Conservation (phyloP, 2,113 vertebrate species). For the Archilochus colubris region DNA sequence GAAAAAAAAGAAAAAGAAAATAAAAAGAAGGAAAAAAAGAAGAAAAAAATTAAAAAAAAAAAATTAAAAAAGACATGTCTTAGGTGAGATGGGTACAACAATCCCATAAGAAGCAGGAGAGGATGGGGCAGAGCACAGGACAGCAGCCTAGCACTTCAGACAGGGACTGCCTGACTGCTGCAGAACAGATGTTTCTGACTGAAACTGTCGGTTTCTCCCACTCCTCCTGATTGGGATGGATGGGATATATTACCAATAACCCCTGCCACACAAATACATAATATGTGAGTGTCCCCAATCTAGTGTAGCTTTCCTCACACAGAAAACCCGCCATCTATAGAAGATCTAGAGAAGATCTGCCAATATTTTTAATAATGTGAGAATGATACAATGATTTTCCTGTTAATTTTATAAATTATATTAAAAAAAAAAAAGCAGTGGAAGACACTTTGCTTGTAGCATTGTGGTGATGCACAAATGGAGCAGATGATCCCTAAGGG, state of each 20-base stretch:
- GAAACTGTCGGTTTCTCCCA: neutral
- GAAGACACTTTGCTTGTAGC: neutral
- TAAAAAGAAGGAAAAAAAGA: neutral
- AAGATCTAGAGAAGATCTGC: neutral
- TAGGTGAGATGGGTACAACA: neutral
- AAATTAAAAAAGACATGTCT: neutral
- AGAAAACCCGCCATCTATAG: neutral
- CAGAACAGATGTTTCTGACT: neutral
- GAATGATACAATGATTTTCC: neutral
- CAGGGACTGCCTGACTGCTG: neutral
- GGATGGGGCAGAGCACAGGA: neutral
- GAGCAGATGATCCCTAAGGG: too few relatives aligned
- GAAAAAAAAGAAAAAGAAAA: too few relatives aligned
- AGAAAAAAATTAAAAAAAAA: too few relatives aligned
- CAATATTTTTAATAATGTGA: neutral
- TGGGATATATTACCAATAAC: neutral
- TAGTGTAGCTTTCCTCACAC: neutral
- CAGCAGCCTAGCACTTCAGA: neutral
- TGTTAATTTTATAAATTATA: neutral
- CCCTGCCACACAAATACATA: neutral
- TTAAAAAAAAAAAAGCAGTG: too few relatives aligned
- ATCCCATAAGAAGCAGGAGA: neutral
- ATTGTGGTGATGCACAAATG: neutral
- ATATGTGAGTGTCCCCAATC: neutral
- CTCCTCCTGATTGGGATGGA: neutral